A percentile compares a stretch with the other conserved stretches of the same genome.
Conservation (phyloP, 2,797 vertebrate species). For the Neopelma chrysocephalum region DNA sequence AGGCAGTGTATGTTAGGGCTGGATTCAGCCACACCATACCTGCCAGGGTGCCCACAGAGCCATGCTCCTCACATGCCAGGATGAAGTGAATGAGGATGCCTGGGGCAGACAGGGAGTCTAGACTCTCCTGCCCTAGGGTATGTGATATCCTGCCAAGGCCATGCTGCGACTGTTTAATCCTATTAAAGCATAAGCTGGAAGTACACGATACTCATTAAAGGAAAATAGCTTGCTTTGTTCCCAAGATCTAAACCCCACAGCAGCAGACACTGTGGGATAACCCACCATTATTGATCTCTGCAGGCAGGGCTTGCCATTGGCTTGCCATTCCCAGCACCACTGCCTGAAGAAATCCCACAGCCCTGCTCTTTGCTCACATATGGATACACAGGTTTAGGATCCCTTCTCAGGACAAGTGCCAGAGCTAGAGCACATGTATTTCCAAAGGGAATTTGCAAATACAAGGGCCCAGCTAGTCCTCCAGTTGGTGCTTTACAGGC, state of each 20-base stretch:
- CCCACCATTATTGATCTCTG: background rate
- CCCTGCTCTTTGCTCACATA: background rate
- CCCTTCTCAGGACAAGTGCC: background rate
- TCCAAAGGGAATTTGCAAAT: background rate
- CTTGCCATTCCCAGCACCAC: background rate
- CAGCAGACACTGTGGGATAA: background rate
- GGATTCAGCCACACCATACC: background rate
- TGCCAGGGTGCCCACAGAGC: background rate
- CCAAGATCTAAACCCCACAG: background rate
- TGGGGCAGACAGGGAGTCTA: background rate
- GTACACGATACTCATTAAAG: background rate
- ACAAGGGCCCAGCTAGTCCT: background rate
- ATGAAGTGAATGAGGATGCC: background rate
- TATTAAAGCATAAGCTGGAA: constrained; percentile 10
- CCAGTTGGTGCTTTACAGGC: background rate
- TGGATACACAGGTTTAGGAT: background rate
- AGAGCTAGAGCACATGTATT: background rate
- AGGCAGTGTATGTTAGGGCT: background rate
- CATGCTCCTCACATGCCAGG: background rate
- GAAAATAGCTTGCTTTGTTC: background rate
- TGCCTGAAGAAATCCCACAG: background rate
- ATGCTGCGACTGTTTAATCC: constrained; percentile 9
- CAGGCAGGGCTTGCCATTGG: background rate
- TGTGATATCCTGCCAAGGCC: background rate
- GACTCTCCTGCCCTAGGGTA: background rate